These are phyloP conservation scores for Sphaerophoria rueppellii DNA, from an alignment of 2,888 invertebrate species.

Conservation along the genomic window DNA sequence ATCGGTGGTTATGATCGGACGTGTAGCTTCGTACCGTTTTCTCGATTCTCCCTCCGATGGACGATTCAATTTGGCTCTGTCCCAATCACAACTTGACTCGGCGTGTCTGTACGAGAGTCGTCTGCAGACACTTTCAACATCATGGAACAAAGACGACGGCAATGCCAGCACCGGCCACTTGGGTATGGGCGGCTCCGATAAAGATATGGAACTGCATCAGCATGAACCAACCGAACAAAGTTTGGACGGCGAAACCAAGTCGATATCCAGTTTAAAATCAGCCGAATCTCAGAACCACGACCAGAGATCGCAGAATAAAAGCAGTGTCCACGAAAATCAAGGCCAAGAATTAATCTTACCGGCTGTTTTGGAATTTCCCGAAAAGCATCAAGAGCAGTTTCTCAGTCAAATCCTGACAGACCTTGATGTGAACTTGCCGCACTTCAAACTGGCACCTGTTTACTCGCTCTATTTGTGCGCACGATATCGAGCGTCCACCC, in stretches of 20 bases:
- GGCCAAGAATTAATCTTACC: slow-evolving; percentile 96
- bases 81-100: slow-evolving; percentile 89
- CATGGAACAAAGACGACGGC: slow-evolving; percentile 82
- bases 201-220: slow-evolving; percentile 86
- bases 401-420: slow-evolving; percentile 93
- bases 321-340: slow-evolving; percentile 81
- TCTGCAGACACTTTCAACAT: slow-evolving; percentile 81
- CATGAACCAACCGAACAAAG: slow-evolving; percentile 96
- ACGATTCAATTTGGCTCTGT: slow-evolving; percentile 89
- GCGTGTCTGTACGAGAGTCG: slow-evolving; percentile 90
- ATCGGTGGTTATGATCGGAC: slow-evolving; percentile 92
- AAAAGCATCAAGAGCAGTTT: slow-evolving; percentile 96
- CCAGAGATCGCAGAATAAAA: slow-evolving; percentile 84
- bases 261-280: slow-evolving; percentile 91
- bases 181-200: too few species aligned
- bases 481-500: slow-evolving; percentile 95
- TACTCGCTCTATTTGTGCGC: slow-evolving; percentile 98
- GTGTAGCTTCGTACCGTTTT: slow-evolving; percentile 93
- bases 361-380: slow-evolving; percentile 96
- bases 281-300: slow-evolving; percentile 89
- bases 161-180: slow-evolving; percentile 56
- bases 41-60: slow-evolving; percentile 92
- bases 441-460: slow-evolving; percentile 98
- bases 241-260: slow-evolving; percentile 95
- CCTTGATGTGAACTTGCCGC: slow-evolving; percentile 93